Percentiles rank a stretch among this genome's conserved stretches.
Evolutionary conservation across 2,797 vertebrate genomes (phyloP).

Genomic region (Sebastes diploproa): DNA sequence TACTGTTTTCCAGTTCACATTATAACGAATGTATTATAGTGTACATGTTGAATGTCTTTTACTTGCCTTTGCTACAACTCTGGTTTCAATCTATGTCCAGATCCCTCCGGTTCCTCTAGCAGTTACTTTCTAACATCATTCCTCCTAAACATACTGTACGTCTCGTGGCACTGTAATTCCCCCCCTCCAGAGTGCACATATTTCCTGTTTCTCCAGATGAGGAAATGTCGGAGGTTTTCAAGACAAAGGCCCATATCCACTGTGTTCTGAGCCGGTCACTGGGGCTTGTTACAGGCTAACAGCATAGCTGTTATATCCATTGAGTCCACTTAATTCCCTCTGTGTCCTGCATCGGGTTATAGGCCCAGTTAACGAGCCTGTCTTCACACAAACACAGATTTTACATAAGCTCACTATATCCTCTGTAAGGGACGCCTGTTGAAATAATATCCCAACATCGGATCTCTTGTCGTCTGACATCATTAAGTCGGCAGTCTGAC

Average conservation of each 20-base stretch:
- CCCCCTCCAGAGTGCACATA: background rate
- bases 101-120: background rate
- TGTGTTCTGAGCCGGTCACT: constrained; percentile 11
- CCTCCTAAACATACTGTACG: background rate
- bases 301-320: constrained; percentile 58
- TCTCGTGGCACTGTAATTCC: constrained; percentile 3
- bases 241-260: background rate
- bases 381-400: constrained; percentile 36
- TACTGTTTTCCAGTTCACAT: constrained; percentile 2
- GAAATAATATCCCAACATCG: constrained; percentile 23
- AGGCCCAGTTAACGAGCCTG: constrained; percentile 37
- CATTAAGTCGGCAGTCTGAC: constrained; percentile 13
- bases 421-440: constrained; percentile 14
- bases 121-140: constrained; percentile 20
- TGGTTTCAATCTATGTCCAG: constrained; percentile 17
- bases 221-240: constrained; percentile 10
- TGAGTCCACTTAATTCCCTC: constrained; percentile 29
- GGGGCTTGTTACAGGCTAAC: constrained; percentile 27
- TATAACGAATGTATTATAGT: background rate
- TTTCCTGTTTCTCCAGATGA: constrained; percentile 48
- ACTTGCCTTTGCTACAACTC: background rate
- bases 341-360: constrained; percentile 5
- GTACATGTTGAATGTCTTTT: background rate
- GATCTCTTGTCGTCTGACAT: constrained; percentile 3
- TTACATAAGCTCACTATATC: constrained; percentile 10